Percentiles rank a stretch among this genome's conserved stretches.
These are phyloP conservation scores for Philereme transversata DNA, from an alignment of 2,888 invertebrate species.

Conservation along the genomic window DNA sequence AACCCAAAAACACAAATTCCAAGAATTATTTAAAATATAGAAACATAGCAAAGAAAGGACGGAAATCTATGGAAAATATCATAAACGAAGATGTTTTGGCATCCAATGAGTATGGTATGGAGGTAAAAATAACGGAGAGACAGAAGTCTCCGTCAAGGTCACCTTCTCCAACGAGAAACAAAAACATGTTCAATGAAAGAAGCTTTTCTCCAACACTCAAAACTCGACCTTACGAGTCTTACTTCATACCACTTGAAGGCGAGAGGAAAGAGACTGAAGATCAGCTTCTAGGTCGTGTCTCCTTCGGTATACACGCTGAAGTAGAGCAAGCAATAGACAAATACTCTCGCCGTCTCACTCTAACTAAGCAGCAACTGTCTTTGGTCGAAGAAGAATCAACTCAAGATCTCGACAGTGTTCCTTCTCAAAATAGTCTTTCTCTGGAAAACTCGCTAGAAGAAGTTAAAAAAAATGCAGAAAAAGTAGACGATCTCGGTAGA, in stretches of 20 bases:
- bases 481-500: slow-evolving; percentile 39
- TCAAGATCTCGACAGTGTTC: slow-evolving; percentile 74
- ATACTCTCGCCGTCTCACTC: slow-evolving; percentile 58
- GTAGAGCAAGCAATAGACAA: slow-evolving; percentile 64
- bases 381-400: slow-evolving; percentile 80
- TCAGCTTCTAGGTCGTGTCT: slow-evolving; percentile 53
- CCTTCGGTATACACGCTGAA: slow-evolving; percentile 59
- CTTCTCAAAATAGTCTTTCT: slow-evolving; percentile 68
- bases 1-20: slow-evolving; percentile 57
- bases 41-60: slow-evolving; percentile 61
- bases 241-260: slow-evolving; percentile 63
- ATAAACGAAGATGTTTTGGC: slow-evolving; percentile 45
- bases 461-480: slow-evolving; percentile 40
- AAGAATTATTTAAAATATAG: slow-evolving; percentile 68
- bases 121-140: slow-evolving; percentile 69
- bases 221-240: slow-evolving; percentile 63
- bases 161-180: slow-evolving; percentile 58
- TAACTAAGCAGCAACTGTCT: slow-evolving; percentile 74
- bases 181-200: slow-evolving; percentile 51
- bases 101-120: slow-evolving; percentile 63
- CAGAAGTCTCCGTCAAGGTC: slow-evolving; percentile 48
- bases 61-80: slow-evolving; percentile 60
- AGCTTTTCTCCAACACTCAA: slow-evolving; percentile 61
- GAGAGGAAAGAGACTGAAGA: slow-evolving; percentile 48
- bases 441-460: slow-evolving; percentile 61